Conservation (phyloP, 2,888 invertebrate genomes). For the Caenorhabditis imperialis region DNA sequence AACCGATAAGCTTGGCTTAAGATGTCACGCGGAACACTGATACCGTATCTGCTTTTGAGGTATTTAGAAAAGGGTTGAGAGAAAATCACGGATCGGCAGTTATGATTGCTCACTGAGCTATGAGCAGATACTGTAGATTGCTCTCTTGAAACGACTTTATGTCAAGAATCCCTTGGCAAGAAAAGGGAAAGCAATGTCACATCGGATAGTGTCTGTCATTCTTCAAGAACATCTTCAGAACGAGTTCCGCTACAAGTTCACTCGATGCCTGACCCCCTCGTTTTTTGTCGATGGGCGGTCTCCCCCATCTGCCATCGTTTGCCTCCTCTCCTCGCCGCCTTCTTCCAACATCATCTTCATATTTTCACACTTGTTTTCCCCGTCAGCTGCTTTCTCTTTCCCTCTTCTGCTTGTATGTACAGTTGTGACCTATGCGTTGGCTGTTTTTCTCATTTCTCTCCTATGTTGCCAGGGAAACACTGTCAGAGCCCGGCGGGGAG, state of each 20-base stretch:
- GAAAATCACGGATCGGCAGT: too few relatives aligned
- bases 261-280: slow-evolving; percentile 8
- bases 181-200: too few relatives aligned
- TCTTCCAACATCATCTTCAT: slow-evolving; percentile 3
- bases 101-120: too few relatives aligned
- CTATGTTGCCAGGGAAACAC: slow-evolving; percentile 1
- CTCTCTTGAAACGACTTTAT: too few relatives aligned
- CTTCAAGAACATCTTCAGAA: slow-evolving; percentile 7
- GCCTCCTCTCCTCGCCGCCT: slow-evolving; percentile 8
- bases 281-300: slow-evolving; percentile 17
- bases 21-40: slow-evolving; percentile 1
- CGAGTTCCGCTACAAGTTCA: slow-evolving; percentile 29
- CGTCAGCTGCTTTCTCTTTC: slow-evolving; percentile 4
- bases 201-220: not conserved
- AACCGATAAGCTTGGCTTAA: slow-evolving; percentile 1
- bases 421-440: slow-evolving; percentile 32
- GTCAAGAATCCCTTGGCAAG: too few relatives aligned
- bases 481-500: not conserved
- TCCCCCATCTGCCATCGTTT: slow-evolving; percentile 9
- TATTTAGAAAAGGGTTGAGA: too few relatives aligned
- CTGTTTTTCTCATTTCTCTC: not conserved
- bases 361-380: slow-evolving; percentile 48
- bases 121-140: too few relatives aligned
- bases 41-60: too few relatives aligned
- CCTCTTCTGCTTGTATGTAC: slow-evolving; percentile 28